Conservation (phyloP, 2,888 invertebrate species). For the Drosophila imparisetae region DNA sequence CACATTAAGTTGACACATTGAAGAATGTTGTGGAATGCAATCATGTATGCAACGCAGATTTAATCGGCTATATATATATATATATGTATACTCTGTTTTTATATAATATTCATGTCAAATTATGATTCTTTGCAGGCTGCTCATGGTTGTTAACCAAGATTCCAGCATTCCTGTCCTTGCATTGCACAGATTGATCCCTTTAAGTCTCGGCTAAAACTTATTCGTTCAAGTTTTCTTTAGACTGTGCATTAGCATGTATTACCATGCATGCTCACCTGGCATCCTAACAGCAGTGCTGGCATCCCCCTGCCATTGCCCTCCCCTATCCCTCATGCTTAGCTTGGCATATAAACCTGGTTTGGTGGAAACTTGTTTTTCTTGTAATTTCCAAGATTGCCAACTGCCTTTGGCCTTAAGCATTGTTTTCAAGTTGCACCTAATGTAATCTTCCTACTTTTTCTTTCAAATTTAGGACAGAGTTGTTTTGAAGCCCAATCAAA, state of each 20-base stretch:
- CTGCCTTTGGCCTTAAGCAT: neutral
- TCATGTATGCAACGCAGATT: neutral
- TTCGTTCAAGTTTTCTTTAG: neutral
- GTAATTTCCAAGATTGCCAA: neutral
- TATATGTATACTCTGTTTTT: neutral
- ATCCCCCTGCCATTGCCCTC: too few species aligned
- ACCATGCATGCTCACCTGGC: too few species aligned
- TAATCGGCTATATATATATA: too few species aligned
- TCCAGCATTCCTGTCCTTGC: neutral
- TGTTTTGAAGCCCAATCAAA: neutral
- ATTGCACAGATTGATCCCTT: neutral
- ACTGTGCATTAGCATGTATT: neutral
- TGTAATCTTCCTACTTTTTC: neutral
- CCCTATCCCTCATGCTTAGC: neutral
- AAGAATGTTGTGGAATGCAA: neutral
- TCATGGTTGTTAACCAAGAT: neutral
- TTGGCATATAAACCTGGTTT: neutral
- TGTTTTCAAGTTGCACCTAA: neutral
- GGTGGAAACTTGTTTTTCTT: neutral
- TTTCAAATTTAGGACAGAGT: neutral
- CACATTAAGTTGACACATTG: neutral
- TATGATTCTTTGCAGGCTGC: too few species aligned
- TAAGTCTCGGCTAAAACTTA: neutral
- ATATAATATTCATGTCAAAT: too few species aligned
- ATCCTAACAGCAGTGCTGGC: neutral